Evolutionary conservation across 2,797 vertebrate genomes (phyloP).

Genomic region (Melanogrammus aeglefinus): DNA sequence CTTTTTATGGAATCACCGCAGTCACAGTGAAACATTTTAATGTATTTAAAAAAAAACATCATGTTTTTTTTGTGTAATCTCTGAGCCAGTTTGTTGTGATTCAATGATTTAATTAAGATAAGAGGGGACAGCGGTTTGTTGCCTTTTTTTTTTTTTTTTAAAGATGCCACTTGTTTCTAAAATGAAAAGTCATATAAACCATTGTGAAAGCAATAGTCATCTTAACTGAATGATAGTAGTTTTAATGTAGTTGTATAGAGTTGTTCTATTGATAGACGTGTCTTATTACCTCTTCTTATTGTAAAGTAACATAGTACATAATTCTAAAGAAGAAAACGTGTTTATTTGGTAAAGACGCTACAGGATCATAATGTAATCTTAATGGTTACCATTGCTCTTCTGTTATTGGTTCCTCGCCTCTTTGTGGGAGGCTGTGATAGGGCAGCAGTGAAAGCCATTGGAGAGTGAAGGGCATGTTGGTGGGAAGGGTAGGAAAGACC

Average conservation of each 20-base stretch:
- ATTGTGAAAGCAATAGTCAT: constrained; percentile 24
- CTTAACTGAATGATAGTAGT: constrained; percentile 49
- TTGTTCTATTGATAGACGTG: constrained; percentile 52
- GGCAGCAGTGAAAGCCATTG: constrained; percentile 25
- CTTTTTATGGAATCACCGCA: constrained; percentile 20
- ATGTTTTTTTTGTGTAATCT: constrained; percentile 42
- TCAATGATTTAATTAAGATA: constrained; percentile 21
- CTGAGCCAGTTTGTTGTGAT: constrained; percentile 51
- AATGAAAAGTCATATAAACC: constrained; percentile 13
- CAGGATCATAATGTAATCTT: constrained; percentile 55
- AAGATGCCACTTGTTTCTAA: constrained; percentile 47
- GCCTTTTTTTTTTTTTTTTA: not conserved
- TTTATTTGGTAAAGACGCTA: constrained; percentile 73
- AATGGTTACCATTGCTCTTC: constrained; percentile 63
- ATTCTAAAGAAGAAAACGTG: constrained; percentile 53
- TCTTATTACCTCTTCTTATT: constrained; percentile 64
- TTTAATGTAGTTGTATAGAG: constrained; percentile 59
- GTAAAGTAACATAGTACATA: constrained; percentile 71
- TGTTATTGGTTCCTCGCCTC: constrained; percentile 46
- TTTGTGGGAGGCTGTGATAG: constrained; percentile 30
- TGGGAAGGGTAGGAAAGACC: not conserved
- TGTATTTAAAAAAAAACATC: constrained; percentile 48
- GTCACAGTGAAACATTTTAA: constrained; percentile 45
- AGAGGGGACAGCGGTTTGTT: constrained; percentile 11
- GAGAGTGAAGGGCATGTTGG: constrained; percentile 10